phyloP scores from a whole-genome alignment of 1,140 invertebrate genomes.

The Venustaconcha ellipsiformis region DNA sequence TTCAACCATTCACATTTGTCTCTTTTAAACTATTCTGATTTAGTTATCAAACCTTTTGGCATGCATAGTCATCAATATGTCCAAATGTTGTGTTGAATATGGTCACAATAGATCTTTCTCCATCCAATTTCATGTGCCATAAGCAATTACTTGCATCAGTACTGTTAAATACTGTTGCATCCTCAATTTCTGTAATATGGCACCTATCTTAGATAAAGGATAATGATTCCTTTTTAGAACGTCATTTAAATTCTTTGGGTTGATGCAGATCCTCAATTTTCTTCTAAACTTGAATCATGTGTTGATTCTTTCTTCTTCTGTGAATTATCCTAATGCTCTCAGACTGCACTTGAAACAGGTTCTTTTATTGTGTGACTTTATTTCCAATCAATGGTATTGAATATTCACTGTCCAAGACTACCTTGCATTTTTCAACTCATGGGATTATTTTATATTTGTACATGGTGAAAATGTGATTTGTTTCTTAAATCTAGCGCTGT shows the following conservation, averaged over 20 bases:
- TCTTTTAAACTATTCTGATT: constrained; percentile 68
- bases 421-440: too few species aligned
- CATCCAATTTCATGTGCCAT: constrained; percentile 30
- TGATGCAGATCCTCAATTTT: constrained; percentile 30
- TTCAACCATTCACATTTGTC: constrained; percentile 60
- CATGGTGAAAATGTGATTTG: too few species aligned
- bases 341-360: too few species aligned
- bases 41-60: constrained; percentile 34
- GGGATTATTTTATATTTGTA: too few species aligned
- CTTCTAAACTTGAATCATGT: constrained; percentile 14
- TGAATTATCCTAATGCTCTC: too few species aligned
- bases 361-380: not conserved
- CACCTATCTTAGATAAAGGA: not conserved
- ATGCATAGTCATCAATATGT: constrained; percentile 32
- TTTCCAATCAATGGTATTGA: not conserved
- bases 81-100: constrained; percentile 20
- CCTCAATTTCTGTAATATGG: constrained; percentile 14
- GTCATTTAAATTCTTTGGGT: constrained; percentile 4
- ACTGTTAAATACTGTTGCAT: constrained; percentile 28
- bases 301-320: too few species aligned
- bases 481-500: too few species aligned
- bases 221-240: too few species aligned
- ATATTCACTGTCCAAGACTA: too few species aligned
- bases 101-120: constrained; percentile 11
- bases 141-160: constrained; percentile 29